phyloP scores from a whole-genome alignment of 2,797 vertebrate genomes.

The Propithecus deckenii region DNA sequence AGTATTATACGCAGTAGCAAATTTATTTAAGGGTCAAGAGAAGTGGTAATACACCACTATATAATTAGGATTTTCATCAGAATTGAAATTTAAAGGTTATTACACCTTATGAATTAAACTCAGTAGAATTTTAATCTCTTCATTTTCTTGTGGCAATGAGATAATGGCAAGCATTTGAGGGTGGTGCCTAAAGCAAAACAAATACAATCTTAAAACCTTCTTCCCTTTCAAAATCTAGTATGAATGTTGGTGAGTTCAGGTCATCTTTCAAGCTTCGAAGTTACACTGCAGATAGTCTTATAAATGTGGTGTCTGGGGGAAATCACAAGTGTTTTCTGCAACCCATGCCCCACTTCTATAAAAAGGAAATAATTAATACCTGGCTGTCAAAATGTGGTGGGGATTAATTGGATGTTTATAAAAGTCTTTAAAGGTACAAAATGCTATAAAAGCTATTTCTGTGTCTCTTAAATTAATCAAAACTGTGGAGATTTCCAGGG shows the following conservation, averaged over 20 bases:
- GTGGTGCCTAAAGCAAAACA: background rate
- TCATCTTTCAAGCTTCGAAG: background rate
- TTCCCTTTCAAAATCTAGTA: background rate
- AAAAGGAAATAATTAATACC: background rate
- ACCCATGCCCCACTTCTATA: background rate
- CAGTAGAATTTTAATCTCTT: background rate
- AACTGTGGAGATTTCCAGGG: background rate
- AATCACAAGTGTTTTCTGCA: background rate
- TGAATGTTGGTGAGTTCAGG: background rate
- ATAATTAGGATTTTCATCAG: background rate
- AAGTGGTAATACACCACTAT: background rate
- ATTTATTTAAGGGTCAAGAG: background rate
- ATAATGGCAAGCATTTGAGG: background rate
- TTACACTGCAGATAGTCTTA: background rate
- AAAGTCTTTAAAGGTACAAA: conserved; percentile 51
- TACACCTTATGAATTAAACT: background rate
- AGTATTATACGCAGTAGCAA: background rate
- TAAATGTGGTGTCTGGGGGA: background rate
- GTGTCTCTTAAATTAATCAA: conserved; percentile 33
- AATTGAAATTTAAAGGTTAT: conserved; percentile 6
- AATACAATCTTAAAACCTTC: background rate
- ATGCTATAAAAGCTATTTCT: background rate
- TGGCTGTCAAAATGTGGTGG: background rate
- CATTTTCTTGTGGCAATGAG: background rate
- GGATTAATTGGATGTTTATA: background rate